phyloP scores from a whole-genome alignment of 2,113 vertebrate genomes.

The Campylorhamphus procurvoides region DNA sequence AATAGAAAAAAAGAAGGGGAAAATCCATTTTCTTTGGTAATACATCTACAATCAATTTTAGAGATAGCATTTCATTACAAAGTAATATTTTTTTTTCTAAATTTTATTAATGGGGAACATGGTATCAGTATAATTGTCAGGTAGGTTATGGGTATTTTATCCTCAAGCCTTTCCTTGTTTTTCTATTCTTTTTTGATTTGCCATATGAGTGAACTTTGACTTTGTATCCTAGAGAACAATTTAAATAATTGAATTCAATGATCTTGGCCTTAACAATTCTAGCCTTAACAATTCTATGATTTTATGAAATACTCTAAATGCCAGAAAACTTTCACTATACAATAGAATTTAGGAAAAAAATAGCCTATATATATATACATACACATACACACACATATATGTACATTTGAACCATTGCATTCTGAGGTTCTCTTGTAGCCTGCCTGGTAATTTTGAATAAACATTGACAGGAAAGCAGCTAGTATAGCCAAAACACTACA shows the following conservation, averaged over 20 bases:
- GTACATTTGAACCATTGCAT: neutral
- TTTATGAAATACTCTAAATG: neutral
- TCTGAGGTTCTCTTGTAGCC: neutral
- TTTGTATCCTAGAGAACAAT: neutral
- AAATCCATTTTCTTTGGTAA: neutral
- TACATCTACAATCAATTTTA: neutral
- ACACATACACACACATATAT: too few species aligned
- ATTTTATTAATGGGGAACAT: neutral
- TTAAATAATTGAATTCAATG: neutral
- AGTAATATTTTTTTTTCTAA: neutral
- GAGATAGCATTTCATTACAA: neutral
- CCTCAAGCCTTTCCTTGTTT: neutral
- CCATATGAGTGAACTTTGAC: neutral
- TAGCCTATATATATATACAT: fast-evolving
- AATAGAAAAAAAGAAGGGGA: neutral
- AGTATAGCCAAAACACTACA: neutral
- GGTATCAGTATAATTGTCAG: neutral
- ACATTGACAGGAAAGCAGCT: neutral
- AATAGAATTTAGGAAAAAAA: neutral
- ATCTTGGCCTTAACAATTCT: neutral
- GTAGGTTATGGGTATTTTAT: neutral
- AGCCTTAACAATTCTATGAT: neutral
- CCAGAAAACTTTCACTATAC: neutral
- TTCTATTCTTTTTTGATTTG: neutral
- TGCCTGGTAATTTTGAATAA: neutral